Percentiles rank a stretch among this genome's conserved stretches.
Evolutionary conservation across 2,797 vertebrate species (phyloP).

Genomic region (Fundulus diaphanus): DNA sequence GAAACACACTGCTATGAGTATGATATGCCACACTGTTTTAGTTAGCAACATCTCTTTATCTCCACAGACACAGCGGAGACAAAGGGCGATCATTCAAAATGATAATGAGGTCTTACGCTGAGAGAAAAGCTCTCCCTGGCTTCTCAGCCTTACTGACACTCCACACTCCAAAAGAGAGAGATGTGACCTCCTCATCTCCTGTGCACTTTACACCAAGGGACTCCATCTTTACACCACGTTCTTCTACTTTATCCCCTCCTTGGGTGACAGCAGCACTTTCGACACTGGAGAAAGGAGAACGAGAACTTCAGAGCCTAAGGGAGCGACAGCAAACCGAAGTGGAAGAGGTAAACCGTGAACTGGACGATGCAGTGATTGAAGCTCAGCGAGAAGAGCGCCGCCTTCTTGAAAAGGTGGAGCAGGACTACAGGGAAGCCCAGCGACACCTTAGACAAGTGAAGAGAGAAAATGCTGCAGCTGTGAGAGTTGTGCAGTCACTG

Average conservation of each 20-base stretch:
- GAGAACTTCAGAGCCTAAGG: constrained; percentile 71
- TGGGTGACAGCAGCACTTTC: constrained; percentile 79
- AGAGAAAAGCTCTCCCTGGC: constrained; percentile 73
- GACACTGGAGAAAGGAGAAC: constrained; percentile 72
- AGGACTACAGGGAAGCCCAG: constrained; percentile 73
- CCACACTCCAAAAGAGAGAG: constrained; percentile 49
- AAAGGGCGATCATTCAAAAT: constrained; percentile 42
- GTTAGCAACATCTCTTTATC: constrained; percentile 23
- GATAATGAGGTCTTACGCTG: constrained; percentile 70
- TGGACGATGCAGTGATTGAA: constrained; percentile 71
- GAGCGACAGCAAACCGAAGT: constrained; percentile 74
- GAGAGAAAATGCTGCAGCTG: constrained; percentile 76
- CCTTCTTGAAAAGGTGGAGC: constrained; percentile 76
- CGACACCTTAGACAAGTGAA: constrained; percentile 74
- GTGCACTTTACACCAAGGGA: constrained; percentile 41
- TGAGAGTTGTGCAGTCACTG: constrained; percentile 72
- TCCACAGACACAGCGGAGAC: constrained; percentile 36
- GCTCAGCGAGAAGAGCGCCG: constrained; percentile 77
- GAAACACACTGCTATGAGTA: neutral
- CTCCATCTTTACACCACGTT: constrained; percentile 53
- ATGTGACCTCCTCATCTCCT: constrained; percentile 43
- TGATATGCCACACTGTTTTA: neutral
- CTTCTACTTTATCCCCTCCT: constrained; percentile 56
- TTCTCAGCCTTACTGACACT: constrained; percentile 72
- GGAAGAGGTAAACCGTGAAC: constrained; percentile 72